A percentile compares a stretch with the other conserved stretches of the same genome.
phyloP scores from a whole-genome alignment of 2,113 vertebrate species.

The Anoura caudifer region DNA sequence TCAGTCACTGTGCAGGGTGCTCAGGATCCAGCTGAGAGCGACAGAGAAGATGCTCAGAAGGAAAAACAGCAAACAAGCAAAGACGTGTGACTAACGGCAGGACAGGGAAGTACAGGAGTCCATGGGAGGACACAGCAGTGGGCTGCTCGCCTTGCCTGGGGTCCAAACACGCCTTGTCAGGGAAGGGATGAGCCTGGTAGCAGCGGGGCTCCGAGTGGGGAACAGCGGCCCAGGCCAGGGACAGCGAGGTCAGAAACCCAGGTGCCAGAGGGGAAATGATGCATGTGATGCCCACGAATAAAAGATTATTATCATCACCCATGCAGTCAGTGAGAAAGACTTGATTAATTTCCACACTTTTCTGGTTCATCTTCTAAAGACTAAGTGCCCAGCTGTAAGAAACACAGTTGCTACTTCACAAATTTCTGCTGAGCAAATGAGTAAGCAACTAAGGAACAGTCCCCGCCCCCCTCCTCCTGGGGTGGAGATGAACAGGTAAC shows the following conservation, averaged over 20 bases:
- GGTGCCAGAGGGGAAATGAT: background rate
- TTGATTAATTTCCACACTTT: background rate
- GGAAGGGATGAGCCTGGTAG: background rate
- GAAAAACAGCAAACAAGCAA: background rate
- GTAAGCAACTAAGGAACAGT: background rate
- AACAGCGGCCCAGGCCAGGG: background rate
- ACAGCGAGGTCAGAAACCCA: background rate
- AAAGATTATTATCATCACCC: background rate
- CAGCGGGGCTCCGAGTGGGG: background rate
- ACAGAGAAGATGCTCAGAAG: fast-evolving
- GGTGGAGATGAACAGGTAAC: fast-evolving
- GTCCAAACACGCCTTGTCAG: background rate
- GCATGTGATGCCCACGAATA: fast-evolving
- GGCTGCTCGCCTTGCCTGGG: background rate
- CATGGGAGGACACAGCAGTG: background rate
- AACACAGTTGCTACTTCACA: background rate
- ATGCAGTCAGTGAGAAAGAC: background rate
- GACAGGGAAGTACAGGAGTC: background rate
- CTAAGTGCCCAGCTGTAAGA: background rate
- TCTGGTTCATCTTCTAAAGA: background rate
- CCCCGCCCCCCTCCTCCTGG: background rate
- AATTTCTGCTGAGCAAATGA: background rate
- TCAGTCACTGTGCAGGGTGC: background rate
- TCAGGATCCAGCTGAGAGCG: background rate
- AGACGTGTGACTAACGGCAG: background rate